Base-by-base conservation (phyloP, 2,113 vertebrate species). In the Entosphenus tridentatus region DNA sequence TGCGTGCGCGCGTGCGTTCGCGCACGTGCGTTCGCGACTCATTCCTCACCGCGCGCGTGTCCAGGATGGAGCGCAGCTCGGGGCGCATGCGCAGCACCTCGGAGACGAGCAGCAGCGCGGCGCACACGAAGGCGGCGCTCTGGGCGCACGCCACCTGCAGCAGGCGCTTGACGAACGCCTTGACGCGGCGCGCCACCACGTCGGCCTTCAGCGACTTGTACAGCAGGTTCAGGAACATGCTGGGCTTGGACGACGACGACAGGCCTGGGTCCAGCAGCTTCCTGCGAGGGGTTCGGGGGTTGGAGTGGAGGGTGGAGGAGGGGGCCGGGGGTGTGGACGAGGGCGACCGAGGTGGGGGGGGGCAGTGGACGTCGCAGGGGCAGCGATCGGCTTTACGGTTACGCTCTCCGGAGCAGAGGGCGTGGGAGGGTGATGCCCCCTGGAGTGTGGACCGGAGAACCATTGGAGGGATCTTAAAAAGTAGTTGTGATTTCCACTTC, bases 41-140 rank as follows among this genome's bases (percentile, higher is more conserved):
- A 8, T 72, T 67, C 69, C 18, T 71, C 71, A 65, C 62, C 62
- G n/a, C 62, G 21, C n/a, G 21, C n/a, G 21, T 16, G 62, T 65
- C 62, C 62, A 65, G n/a, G n/a, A 65, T 65, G 62, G 62, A 13
- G 16, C 58, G 21, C n/a, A 65, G n/a, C n/a, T 18, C 62, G 21
- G 62, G 62, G n/a, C 62, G n/a, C n/a, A 16, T n/a, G n/a, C 18
- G 62, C n/a, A 65, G 62, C n/a, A 65, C 18, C 18, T 65, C 62
- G n/a, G 62, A 65, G 62, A 65, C 18, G 62, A 65, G 62, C n/a
- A 16, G 11, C 62, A 65, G 62, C 18, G 62, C n/a, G 62, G n/a
- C 62, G 21, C 62, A 65, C n/a, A 18, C 18, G 21, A 65, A 11
- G 9, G 62, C 8, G 8, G 62, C n/a, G n/a, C 18, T n/a, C 18